Evolutionary conservation across 2,888 invertebrate genomes (phyloP), one percentile per base, ranked within the genome.

Genomic region (Drosophila monieri): DNA sequence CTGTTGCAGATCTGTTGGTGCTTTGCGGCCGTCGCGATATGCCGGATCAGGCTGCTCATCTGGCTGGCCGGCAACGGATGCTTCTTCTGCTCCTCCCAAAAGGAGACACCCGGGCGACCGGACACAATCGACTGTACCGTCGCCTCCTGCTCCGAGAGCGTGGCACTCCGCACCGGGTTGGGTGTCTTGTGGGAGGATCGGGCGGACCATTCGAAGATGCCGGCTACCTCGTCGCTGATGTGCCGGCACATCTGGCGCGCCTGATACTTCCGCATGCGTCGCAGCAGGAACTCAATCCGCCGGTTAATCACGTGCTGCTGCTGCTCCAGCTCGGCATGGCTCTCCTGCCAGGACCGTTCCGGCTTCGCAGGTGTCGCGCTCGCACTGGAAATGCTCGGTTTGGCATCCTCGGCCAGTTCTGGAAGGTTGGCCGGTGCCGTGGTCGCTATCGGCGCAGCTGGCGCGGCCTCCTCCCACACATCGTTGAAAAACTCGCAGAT

Each of bases 201-300:
- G 69, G 95, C 95, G 25, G 95, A 95, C 86, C 95, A 93, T 73
- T 95, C 95, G 75, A 96, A 94, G 57, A 97, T 94, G 5, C 96
- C 95, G 21, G 94, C 93, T 10, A 95, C 94, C 90, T 98, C 97
- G 76, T 95, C 95, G 54, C 95, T 95, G 25, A 95, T 93, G 90
- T 97, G 96, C 70, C 94, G 94, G 5, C 96, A 96, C 89, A 96
- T 93, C 35, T 94, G 92, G 55, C 95, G 93, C 0, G 95, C 94
- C 90, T 97, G 97, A 23, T 96, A 91, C 89, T 96, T 96, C 12
- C 95, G 93, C 65, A 97, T 91, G 73, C 97, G 93, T 75, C 96
- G 93, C 79, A 95, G 89, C 55, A 97, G 91, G 89, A 95, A 95
- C 51, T 96, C 95, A 79, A 95, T 93, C 73, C 95, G 93, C 39